phyloP scores from a whole-genome alignment of 2,888 invertebrate genomes.

The Phyto melanocephala region DNA sequence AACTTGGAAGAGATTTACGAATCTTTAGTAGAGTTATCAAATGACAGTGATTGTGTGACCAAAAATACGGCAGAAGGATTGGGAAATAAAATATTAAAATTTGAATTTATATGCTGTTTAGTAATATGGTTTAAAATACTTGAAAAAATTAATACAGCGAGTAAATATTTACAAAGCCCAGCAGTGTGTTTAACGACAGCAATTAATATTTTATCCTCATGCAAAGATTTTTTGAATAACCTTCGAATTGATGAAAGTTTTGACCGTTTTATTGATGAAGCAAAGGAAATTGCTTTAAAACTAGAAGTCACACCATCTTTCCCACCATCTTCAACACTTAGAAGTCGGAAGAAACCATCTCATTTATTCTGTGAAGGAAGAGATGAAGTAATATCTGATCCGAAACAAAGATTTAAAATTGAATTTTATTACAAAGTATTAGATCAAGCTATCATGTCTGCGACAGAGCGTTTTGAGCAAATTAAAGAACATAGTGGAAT shows the following conservation, averaged over 20 bases:
- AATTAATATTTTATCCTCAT: constrained; percentile 15
- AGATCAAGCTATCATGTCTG: constrained; percentile 15
- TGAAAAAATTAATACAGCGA: neutral
- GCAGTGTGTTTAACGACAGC: constrained; percentile 26
- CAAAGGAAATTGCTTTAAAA: constrained; percentile 26
- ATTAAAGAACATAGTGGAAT: constrained; percentile 15
- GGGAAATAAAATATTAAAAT: constrained; percentile 30
- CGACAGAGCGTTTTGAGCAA: constrained; percentile 15
- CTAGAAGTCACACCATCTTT: constrained; percentile 39
- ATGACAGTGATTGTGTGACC: constrained; percentile 12
- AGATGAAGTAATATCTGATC: constrained; percentile 19
- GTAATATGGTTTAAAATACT: constrained; percentile 15
- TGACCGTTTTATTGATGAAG: constrained; percentile 16
- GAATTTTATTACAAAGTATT: constrained; percentile 37
- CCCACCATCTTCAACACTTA: constrained; percentile 2
- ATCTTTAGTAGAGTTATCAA: constrained; percentile 30
- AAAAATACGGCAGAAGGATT: constrained; percentile 32
- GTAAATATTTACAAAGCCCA: neutral
- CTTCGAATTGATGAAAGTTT: constrained; percentile 30
- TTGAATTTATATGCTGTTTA: neutral
- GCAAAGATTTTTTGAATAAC: constrained; percentile 1
- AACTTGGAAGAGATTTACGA: constrained; percentile 38
- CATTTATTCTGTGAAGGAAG: neutral
- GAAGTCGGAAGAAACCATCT: constrained; percentile 10
- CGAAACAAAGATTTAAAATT: constrained; percentile 23